Conservation (phyloP, 2,797 vertebrate genomes). For the Uromys caudimaculatus region DNA sequence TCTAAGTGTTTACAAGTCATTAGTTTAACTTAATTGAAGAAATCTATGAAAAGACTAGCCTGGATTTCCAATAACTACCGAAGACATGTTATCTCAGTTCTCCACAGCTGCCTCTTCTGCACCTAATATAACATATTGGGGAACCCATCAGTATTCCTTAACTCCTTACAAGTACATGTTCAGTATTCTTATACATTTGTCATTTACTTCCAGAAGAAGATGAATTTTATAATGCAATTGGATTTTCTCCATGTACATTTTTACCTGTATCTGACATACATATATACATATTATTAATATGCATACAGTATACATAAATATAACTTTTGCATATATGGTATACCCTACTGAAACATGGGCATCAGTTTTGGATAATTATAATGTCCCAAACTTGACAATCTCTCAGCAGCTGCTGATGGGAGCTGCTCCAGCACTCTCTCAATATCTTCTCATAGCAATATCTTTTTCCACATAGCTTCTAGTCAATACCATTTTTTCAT, state of each 20-base stretch:
- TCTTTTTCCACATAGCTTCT: not conserved
- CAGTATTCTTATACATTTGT: not conserved
- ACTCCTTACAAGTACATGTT: not conserved
- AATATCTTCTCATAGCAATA: fast-evolving
- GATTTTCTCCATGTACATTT: not conserved
- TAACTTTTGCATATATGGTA: not conserved
- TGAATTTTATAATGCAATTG: not conserved
- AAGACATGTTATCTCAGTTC: not conserved
- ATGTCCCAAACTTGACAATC: not conserved
- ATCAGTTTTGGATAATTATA: not conserved
- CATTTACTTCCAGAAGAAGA: constrained; percentile 3
- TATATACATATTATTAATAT: not conserved
- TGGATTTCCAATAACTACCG: not conserved
- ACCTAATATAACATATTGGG: not conserved
- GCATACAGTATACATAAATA: not conserved
- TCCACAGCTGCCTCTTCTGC: not conserved
- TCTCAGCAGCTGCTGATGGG: not conserved
- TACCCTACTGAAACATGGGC: not conserved
- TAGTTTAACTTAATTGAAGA: not conserved
- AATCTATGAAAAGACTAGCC: not conserved
- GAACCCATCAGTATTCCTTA: not conserved
- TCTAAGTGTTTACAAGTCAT: not conserved
- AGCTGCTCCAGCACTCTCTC: not conserved
- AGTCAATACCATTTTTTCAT: not conserved
- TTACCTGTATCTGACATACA: not conserved